Evolutionary conservation across 2,888 invertebrate genomes (phyloP).

Genomic region (Coelopa pilipes): DNA sequence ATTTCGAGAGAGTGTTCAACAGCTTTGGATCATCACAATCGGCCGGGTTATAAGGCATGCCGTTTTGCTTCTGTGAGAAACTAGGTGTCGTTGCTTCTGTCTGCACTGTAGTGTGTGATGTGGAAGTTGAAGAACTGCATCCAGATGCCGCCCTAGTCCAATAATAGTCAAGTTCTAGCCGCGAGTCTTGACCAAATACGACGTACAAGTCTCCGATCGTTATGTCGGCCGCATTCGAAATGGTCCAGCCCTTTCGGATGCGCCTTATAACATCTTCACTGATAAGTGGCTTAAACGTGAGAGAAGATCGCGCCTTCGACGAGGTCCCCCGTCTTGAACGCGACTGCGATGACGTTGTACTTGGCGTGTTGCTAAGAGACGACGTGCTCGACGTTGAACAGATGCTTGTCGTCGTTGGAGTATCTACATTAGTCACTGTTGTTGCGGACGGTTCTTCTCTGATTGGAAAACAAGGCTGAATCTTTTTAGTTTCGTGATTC

Average conservation of each 20-base stretch:
- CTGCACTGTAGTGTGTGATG: constrained; percentile 55
- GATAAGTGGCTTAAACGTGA: constrained; percentile 61
- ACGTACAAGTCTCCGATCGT: constrained; percentile 91
- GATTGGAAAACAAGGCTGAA: background rate
- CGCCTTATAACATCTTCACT: constrained; percentile 63
- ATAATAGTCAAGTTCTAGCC: constrained; percentile 81
- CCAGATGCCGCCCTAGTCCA: constrained; percentile 72
- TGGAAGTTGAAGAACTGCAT: constrained; percentile 17
- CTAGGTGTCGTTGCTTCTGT: constrained; percentile 25
- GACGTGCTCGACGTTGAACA: background rate
- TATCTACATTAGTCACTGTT: constrained; percentile 28
- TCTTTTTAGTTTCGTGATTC: constrained; percentile 1
- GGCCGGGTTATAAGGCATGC: constrained; percentile 56
- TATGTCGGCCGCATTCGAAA: constrained; percentile 78
- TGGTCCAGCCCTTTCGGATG: constrained; percentile 79
- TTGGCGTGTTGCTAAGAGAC: background rate
- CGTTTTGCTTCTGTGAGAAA: constrained; percentile 45
- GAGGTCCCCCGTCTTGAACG: constrained; percentile 41
- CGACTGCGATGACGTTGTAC: constrained; percentile 1
- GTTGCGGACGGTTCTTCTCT: constrained; percentile 27
- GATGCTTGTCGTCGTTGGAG: background rate
- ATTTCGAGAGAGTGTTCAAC: constrained; percentile 52
- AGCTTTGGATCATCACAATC: constrained; percentile 58
- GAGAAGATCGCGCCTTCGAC: constrained; percentile 48
- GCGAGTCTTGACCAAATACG: constrained; percentile 80